These are phyloP conservation scores for Patella pellucida DNA, from an alignment of 2,888 invertebrate species.

Conservation along the genomic window DNA sequence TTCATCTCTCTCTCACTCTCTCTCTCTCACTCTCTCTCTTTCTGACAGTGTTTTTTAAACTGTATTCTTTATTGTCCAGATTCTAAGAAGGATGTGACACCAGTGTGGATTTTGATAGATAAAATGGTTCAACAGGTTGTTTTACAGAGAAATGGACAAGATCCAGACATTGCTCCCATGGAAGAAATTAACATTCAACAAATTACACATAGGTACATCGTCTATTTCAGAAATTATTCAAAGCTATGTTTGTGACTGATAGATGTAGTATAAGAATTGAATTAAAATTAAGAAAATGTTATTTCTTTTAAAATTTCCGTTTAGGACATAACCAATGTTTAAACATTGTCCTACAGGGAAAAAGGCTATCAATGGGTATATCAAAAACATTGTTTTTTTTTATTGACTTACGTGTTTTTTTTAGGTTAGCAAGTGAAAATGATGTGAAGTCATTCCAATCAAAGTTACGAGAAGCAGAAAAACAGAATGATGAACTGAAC, in stretches of 20 bases:
- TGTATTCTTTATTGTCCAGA: slow-evolving; percentile 42
- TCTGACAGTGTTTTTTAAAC: no score
- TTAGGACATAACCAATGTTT: no score
- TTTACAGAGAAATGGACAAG: slow-evolving; percentile 79
- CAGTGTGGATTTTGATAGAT: slow-evolving; percentile 89
- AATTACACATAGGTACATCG: slow-evolving; percentile 73
- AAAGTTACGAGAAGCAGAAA: slow-evolving; percentile 89
- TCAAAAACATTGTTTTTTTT: no score
- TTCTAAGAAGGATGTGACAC: slow-evolving; percentile 70
- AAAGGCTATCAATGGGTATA: no score
- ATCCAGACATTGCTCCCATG: slow-evolving; percentile 88
- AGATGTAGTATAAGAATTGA: neutral
- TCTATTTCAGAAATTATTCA: neutral
- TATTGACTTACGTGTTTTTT: slow-evolving; percentile 23
- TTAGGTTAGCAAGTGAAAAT: slow-evolving; percentile 88
- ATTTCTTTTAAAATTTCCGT: no score
- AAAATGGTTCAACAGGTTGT: slow-evolving; percentile 94
- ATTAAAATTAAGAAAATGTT: no score
- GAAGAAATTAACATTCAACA: slow-evolving; percentile 91
- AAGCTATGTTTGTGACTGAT: neutral
- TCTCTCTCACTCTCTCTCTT: no score
- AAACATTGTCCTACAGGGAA: no score
- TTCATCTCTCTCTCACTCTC: no score
- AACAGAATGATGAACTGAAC: slow-evolving; percentile 89
- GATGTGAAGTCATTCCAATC: slow-evolving; percentile 88